These are phyloP conservation scores for Tethea ocularis DNA, from an alignment of 2,888 invertebrate genomes.

Conservation along the genomic window DNA sequence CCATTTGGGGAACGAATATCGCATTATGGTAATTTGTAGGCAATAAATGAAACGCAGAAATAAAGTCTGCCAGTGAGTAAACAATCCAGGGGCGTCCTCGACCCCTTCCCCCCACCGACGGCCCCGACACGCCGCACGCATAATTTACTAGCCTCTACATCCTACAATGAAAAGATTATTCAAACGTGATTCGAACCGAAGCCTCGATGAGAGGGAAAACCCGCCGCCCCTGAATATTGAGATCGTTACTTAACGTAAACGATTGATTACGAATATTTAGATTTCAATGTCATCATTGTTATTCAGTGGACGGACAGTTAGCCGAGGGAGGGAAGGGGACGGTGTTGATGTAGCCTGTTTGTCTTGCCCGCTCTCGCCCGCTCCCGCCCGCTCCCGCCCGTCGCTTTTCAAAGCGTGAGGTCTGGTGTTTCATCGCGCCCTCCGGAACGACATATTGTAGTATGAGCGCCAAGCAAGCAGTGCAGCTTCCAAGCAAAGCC, in stretches of 20 bases:
- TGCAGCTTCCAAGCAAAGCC: too few relatives aligned
- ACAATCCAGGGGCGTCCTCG: not conserved
- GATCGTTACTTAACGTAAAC: too few relatives aligned
- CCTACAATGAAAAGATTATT: not conserved
- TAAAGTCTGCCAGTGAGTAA: slow-evolving; percentile 15
- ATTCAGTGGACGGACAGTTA: not conserved
- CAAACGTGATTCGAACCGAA: not conserved
- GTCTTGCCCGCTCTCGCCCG: too few relatives aligned
- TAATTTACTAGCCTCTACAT: not conserved
- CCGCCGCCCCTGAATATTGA: not conserved
- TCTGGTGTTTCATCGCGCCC: too few relatives aligned
- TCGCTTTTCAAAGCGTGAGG: too few relatives aligned
- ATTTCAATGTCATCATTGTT: not conserved
- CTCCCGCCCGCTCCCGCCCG: too few relatives aligned
- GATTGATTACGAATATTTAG: not conserved
- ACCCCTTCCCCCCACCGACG: not conserved
- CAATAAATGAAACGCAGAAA: slow-evolving; percentile 36
- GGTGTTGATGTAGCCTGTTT: too few relatives aligned
- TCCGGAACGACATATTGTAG: not conserved
- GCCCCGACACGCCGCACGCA: not conserved
- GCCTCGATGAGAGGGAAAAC: not conserved
- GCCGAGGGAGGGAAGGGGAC: too few relatives aligned
- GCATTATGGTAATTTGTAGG: slow-evolving; percentile 41
- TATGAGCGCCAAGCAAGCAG: too few relatives aligned
- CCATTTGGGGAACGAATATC: slow-evolving; percentile 24